phyloP scores from a whole-genome alignment of 1,140 invertebrate genomes.

The Drosophila gunungcola region DNA sequence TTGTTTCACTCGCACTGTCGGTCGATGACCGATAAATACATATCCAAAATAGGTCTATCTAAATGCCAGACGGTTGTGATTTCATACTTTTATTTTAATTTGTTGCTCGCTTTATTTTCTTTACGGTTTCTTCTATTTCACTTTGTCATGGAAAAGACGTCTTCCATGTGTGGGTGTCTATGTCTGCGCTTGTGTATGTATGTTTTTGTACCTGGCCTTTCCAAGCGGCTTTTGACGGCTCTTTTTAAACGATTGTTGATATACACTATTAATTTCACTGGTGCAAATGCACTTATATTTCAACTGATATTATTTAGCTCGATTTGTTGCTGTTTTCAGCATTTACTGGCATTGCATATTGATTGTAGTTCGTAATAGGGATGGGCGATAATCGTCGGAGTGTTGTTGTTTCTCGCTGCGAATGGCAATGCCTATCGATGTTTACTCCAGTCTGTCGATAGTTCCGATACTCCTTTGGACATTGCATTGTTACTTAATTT shows the following conservation, averaged over 20 bases:
- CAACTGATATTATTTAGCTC: conserved; percentile 18
- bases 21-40: not conserved
- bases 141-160: conserved; percentile 69
- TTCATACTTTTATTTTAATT: conserved; percentile 6
- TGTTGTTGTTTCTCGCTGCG: conserved; percentile 3
- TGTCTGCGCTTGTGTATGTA: conserved; percentile 35
- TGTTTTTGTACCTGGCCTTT: conserved; percentile 72
- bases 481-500: no score
- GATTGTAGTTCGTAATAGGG: conserved; percentile 57
- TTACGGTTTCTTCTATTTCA: conserved; percentile 61
- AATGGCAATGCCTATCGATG: conserved; percentile 1
- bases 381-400: conserved; percentile 12
- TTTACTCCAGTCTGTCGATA: not conserved
- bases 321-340: conserved; percentile 41
- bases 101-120: conserved; percentile 43
- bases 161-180: conserved; percentile 32
- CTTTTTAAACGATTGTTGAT: conserved; percentile 11
- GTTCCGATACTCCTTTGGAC: not conserved
- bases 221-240: conserved; percentile 48
- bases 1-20: conserved; percentile 4
- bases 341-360: conserved; percentile 62
- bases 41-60: not conserved
- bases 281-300: conserved; percentile 7
- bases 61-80: not conserved
- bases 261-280: conserved; percentile 25